Evolutionary conservation across 2,113 vertebrate species (phyloP).

Genomic region (Xenopus borealis): DNA sequence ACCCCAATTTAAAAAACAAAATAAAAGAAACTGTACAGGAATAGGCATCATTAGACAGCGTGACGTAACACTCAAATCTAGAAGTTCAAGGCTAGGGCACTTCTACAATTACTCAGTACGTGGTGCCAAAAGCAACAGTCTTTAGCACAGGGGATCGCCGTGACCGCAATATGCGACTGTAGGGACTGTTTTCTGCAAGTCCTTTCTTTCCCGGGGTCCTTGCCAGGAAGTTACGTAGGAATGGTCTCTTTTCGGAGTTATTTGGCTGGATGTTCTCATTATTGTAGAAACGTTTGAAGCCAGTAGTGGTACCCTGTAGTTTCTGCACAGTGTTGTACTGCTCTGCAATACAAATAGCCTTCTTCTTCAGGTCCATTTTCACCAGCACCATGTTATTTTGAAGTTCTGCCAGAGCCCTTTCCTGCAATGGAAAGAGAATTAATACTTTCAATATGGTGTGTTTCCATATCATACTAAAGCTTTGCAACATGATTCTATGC

Average conservation of each 20-base stretch:
- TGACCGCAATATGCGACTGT: slow-evolving; percentile 67
- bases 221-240: slow-evolving; percentile 77
- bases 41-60: not conserved
- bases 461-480: too few species aligned
- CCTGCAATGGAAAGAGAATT: slow-evolving; percentile 58
- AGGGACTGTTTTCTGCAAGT: slow-evolving; percentile 65
- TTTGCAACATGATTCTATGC: too few species aligned
- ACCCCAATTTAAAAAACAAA: not conserved
- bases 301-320: slow-evolving; percentile 59
- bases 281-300: slow-evolving; percentile 74
- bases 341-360: slow-evolving; percentile 74
- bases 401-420: slow-evolving; percentile 87
- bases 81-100: not conserved
- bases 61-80: too few species aligned
- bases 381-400: slow-evolving; percentile 86
- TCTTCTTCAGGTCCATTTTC: slow-evolving; percentile 82
- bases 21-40: slow-evolving; percentile 3
- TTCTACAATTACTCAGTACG: slow-evolving; percentile 54
- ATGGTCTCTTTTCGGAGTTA: slow-evolving; percentile 72
- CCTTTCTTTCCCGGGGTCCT: slow-evolving; percentile 57
- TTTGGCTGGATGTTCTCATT: slow-evolving; percentile 80
- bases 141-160: slow-evolving; percentile 63
- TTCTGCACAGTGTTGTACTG: slow-evolving; percentile 65
- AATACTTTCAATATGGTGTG: too few species aligned
- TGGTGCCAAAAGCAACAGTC: slow-evolving; percentile 54